Evolutionary conservation across 2,888 invertebrate species (phyloP), one percentile per base, ranked within the genome.

Genomic region (Caenorhabditis plicata): DNA sequence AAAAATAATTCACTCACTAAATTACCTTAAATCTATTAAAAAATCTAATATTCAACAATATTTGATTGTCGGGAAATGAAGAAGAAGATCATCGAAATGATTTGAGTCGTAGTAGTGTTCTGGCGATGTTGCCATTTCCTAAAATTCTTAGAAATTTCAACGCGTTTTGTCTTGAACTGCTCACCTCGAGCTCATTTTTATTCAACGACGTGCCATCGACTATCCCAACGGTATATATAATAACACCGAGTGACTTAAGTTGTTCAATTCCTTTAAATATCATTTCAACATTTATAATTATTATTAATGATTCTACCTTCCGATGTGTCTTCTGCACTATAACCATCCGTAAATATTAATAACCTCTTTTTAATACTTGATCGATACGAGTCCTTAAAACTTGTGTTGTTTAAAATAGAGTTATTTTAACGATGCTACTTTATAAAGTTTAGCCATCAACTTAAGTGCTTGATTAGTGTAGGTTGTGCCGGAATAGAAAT

Each of bases 401-500:
- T 17, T 20, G 7, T 33, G 19, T 23, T 33, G 13, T 23, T 25
- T 25, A 3, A 33, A 17, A 4, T 27, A 4, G 2, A n/a, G 33
- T 2, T 27, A 17, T n/a, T 17, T 8, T 33, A 22, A 23, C 7
- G 23, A 13, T 22, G 22, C 15, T 15, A 46, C 55, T 15, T 56
- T 35, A 15, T 56, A 64, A 23, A 64, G n/a, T 3, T 44, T 31
- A 2, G 47, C 42, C 40, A 63, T 63, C 36, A 31, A 54, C 35
- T 46, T 48, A 29, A 67, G 31, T 2, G 67, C 63, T 26, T 54
- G 48, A 38, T 67, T 67, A 3, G 64, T 61, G 22, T 43, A 62
- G 13, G 67, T 67, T 2, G 63, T 67, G 33, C 67, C 67, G 5
- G 63, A 61, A n/a, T 43, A 56, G 32, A 67, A 67, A 8, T 46